Percentiles rank a stretch among this genome's conserved stretches.
phyloP scores from a whole-genome alignment of 2,113 vertebrate genomes.

The Mormoops blainvillei region DNA sequence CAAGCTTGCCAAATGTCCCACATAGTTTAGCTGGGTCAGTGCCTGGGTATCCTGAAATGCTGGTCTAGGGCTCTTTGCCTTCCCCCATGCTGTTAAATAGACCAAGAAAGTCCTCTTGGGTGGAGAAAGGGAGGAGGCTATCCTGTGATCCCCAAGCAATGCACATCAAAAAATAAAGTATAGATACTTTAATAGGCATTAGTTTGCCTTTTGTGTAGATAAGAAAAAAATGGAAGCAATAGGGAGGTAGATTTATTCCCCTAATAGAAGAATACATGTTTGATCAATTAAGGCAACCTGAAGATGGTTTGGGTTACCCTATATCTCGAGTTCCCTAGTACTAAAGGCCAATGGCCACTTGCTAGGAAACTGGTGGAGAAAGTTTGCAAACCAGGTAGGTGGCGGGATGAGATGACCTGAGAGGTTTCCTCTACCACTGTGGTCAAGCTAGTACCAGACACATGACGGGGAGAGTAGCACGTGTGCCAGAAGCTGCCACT shows the following conservation, averaged over 20 bases:
- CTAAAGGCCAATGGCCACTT: neutral
- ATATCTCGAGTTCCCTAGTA: neutral
- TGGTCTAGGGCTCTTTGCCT: neutral
- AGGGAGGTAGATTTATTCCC: neutral
- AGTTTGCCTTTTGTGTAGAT: neutral
- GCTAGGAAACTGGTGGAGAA: neutral
- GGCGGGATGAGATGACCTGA: neutral
- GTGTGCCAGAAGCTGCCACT: neutral
- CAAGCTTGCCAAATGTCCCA: neutral
- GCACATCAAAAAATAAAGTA: neutral
- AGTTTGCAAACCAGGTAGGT: neutral
- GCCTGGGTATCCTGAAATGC: too few relatives aligned
- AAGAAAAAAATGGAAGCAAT: neutral
- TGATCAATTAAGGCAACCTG: neutral
- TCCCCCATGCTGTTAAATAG: neutral
- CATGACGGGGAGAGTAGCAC: neutral
- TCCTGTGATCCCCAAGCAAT: neutral
- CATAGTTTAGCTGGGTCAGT: neutral
- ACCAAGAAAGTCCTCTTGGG: neutral
- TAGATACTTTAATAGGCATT: neutral
- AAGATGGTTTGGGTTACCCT: neutral
- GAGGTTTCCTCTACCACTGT: neutral
- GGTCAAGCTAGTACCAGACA: neutral
- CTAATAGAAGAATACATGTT: neutral
- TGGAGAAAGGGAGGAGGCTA: neutral